phyloP scores from a whole-genome alignment of 1,140 invertebrate genomes.

The Lordiphosa mommai region DNA sequence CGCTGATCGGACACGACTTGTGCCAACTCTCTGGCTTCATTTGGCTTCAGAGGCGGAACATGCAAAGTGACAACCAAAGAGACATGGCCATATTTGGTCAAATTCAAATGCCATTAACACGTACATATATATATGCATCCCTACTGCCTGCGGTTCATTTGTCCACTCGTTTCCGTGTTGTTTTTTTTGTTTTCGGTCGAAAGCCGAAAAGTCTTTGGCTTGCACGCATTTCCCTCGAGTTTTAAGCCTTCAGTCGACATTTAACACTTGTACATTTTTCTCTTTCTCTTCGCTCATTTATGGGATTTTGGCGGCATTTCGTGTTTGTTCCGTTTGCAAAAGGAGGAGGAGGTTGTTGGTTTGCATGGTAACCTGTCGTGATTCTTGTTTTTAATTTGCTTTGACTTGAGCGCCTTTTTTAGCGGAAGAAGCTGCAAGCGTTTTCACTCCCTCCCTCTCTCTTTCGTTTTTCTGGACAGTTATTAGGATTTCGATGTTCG shows the following conservation, averaged over 20 bases:
- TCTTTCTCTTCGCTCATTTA: slow-evolving; percentile 33
- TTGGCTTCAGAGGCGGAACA: slow-evolving; percentile 36
- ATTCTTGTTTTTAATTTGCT: slow-evolving; percentile 77
- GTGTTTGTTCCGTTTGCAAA: slow-evolving; percentile 48
- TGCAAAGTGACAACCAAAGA: slow-evolving; percentile 64
- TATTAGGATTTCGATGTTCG: too few relatives aligned
- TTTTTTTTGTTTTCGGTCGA: slow-evolving; percentile 40
- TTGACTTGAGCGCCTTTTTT: slow-evolving; percentile 11
- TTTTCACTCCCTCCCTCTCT: too few relatives aligned
- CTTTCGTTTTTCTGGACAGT: too few relatives aligned
- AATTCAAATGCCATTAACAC: slow-evolving; percentile 79
- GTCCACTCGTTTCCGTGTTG: slow-evolving; percentile 65
- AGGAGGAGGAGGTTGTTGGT: slow-evolving; percentile 4
- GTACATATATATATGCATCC: slow-evolving; percentile 31
- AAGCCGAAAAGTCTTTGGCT: slow-evolving; percentile 28
- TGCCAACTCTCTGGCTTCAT: slow-evolving; percentile 23
- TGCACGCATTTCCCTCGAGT: slow-evolving; percentile 61
- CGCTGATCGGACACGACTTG: slow-evolving; percentile 3
- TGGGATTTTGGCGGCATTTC: slow-evolving; percentile 46
- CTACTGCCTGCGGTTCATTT: slow-evolving; percentile 46
- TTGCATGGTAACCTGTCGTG: slow-evolving; percentile 77
- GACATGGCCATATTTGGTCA: slow-evolving; percentile 75
- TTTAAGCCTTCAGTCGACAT: slow-evolving; percentile 68
- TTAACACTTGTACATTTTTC: slow-evolving; percentile 74
- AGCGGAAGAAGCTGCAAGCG: too few relatives aligned